Evolutionary conservation across 2,797 vertebrate species (phyloP), one percentile per base, ranked within the genome.

Genomic region (Netta rufina): DNA sequence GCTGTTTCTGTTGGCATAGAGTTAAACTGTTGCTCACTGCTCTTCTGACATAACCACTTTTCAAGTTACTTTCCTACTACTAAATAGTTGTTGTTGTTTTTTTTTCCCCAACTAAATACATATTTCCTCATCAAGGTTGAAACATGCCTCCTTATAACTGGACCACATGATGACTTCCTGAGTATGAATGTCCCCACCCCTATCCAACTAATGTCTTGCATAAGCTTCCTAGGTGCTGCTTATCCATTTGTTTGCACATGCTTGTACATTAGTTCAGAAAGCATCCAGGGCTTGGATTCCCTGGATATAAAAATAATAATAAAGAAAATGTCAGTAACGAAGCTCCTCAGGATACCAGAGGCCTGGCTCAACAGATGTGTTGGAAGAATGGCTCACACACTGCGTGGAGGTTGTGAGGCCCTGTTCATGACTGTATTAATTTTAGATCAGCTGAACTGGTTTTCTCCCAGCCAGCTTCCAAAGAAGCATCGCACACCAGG

Each of bases 401-500:
- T 30, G 38, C 33, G 56, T 1, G 9, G 53, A 90, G 43, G 38
- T 3, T 66, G 67, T 0, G 2, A 64, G 74, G 67, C 38, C 10
- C 19, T 54, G 36, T 15, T 79, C 6, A 3, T 13, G 28, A 54
- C 19, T 12, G 11, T 0, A 2, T 36, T 70, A 13, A n/a, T 70
- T 92, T 94, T 45, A 84, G 33, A 84, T 85, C 56, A 93, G 62
- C 58, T 72, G 80, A 84, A 92, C 33, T 28, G 53, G 12, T 75
- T 57, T 86, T 43, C 66, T 75, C 64, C n/a, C 77, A 11, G 11
- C 30, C 45, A 81, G 70, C 28, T 47, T 84, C 67, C 13, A 10
- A 66, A 89, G 66, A 47, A 62, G 39, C 3, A 1, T 14, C 0
- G 0, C 54, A 62, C 25, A 54, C 19, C 1, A 0, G 3, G 54